Conservation (phyloP, 2,113 vertebrate genomes). For the Psephotus haematonotus region DNA sequence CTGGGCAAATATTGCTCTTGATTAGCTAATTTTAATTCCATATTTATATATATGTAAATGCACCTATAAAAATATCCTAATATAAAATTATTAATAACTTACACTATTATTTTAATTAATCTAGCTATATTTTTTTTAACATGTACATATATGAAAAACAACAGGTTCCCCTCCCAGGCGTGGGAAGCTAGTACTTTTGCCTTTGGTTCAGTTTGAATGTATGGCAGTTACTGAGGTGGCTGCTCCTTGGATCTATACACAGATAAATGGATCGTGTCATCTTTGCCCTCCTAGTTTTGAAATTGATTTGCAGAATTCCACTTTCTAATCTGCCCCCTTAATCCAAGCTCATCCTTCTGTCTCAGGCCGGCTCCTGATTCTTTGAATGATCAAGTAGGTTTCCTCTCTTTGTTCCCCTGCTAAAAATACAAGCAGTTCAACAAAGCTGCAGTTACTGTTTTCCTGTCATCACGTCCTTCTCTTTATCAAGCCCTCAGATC, state of each 20-base stretch:
- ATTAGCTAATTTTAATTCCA: not conserved
- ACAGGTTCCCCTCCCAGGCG: not conserved
- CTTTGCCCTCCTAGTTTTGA: not conserved
- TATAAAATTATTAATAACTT: not conserved
- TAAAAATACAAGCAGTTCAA: not conserved
- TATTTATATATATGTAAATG: not conserved
- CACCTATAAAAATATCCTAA: not conserved
- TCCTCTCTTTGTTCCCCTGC: not conserved
- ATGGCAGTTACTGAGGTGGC: not conserved
- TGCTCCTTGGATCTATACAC: not conserved
- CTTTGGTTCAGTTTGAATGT: not conserved
- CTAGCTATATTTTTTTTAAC: not conserved
- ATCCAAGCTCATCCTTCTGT: not conserved
- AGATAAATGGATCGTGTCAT: not conserved
- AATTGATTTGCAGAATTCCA: not conserved
- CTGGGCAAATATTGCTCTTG: not conserved
- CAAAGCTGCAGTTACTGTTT: slow-evolving; percentile 13
- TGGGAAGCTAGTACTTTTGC: not conserved
- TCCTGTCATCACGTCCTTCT: not conserved
- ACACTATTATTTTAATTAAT: not conserved
- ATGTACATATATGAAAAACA: no score
- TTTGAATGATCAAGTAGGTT: slow-evolving; percentile 31
- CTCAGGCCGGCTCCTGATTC: not conserved
- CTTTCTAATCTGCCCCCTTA: not conserved
- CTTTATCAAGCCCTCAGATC: not conserved